phyloP scores from a whole-genome alignment of 2,113 vertebrate genomes.

The Cettia cetti region DNA sequence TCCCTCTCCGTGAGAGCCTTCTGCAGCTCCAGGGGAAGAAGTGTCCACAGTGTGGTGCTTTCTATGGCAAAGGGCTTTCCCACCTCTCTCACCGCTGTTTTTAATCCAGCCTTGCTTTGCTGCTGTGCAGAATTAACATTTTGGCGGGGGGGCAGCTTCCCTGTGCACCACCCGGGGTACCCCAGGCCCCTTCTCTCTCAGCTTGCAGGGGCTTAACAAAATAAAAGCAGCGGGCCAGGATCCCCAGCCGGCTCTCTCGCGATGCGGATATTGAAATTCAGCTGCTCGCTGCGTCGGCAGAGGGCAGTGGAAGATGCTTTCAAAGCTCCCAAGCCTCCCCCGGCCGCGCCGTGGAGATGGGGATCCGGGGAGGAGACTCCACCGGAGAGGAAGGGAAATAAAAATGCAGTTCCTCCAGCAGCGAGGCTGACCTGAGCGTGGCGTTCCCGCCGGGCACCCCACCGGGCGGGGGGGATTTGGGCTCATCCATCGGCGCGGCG shows the following conservation, averaged over 20 bases:
- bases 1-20: not conserved
- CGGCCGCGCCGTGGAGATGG: not conserved
- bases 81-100: not conserved
- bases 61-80: not conserved
- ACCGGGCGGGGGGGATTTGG: accelerated
- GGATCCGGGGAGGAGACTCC: conserved; percentile 60
- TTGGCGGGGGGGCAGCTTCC: not conserved
- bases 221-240: not conserved
- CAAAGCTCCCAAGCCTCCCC: not conserved
- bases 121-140: not conserved
- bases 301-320: conserved; percentile 56
- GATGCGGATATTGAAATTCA: not conserved
- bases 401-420: conserved; percentile 18
- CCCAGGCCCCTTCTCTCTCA: not conserved
- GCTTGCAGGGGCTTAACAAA: not conserved
- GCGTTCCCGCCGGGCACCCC: not conserved
- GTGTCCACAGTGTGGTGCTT: accelerated
- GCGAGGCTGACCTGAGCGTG: not conserved
- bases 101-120: not conserved
- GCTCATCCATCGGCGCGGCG: accelerated
- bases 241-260: too few species aligned
- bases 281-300: not conserved
- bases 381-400: conserved; percentile 35
- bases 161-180: accelerated
- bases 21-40: not conserved